Evolutionary conservation across 1,140 invertebrate genomes (phyloP).

Genomic region (Zelostemma sp.): DNA sequence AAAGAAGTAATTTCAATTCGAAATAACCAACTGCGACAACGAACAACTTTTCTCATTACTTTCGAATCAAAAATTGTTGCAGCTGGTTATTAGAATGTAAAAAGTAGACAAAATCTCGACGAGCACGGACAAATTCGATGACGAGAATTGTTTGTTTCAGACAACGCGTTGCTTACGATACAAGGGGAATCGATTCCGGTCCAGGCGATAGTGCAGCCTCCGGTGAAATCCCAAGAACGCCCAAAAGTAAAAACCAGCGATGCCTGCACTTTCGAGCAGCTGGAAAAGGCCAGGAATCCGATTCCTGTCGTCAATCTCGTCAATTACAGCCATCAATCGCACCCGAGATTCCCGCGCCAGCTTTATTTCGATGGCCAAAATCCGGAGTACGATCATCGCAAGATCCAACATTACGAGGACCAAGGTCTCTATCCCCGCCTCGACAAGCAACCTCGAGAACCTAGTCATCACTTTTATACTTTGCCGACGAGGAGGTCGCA

Average conservation of each 20-base stretch:
- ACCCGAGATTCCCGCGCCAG: constrained; percentile 21
- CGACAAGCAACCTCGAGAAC: constrained; percentile 37
- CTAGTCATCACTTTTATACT: constrained; percentile 61
- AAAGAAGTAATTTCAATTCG: too few relatives aligned
- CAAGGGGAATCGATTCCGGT: constrained; percentile 52
- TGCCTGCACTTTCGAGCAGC: constrained; percentile 35
- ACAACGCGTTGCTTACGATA: constrained; percentile 58
- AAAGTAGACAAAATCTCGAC: too few relatives aligned
- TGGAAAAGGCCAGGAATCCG: constrained; percentile 8
- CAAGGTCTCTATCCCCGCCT: constrained; percentile 42
- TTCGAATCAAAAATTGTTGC: too few relatives aligned
- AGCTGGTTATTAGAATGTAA: too few relatives aligned
- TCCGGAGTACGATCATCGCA: constrained; percentile 14
- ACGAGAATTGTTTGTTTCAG: constrained; percentile 56
- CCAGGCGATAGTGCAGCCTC: constrained; percentile 47
- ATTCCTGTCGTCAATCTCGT: constrained; percentile 14
- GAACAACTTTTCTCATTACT: too few relatives aligned
- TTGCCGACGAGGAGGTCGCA: constrained; percentile 60
- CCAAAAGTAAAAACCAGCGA: constrained; percentile 43
- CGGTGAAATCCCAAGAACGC: constrained; percentile 40
- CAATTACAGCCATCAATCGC: constrained; percentile 33
- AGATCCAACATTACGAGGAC: constrained; percentile 31
- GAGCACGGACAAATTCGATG: not conserved
- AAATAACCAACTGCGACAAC: too few relatives aligned
- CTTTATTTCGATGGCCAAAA: constrained; percentile 26